Percentiles rank a stretch among this genome's conserved stretches.
Conservation (phyloP, 2,113 vertebrate species). For the Urocolius indicus region DNA sequence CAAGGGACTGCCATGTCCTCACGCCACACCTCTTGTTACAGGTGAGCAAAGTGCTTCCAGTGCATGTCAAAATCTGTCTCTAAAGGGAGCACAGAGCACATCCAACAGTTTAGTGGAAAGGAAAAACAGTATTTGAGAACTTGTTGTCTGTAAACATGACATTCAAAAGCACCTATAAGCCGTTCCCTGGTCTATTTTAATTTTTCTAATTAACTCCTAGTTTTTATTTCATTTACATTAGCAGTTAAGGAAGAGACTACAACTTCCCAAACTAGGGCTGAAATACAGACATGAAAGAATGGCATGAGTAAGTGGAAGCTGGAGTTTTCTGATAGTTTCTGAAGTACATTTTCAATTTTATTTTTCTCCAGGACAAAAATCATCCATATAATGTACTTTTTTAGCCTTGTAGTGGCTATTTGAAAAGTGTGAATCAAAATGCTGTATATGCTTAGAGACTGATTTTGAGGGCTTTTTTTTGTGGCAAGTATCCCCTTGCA, state of each 20-base stretch:
- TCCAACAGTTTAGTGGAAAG: neutral
- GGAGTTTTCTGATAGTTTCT: neutral
- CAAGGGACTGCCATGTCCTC: neutral
- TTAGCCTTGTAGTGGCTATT: neutral
- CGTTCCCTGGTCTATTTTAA: neutral
- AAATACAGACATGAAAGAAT: neutral
- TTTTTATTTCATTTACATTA: neutral
- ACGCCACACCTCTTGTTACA: neutral
- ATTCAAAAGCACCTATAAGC: neutral
- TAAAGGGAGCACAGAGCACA: neutral
- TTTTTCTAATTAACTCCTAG: neutral
- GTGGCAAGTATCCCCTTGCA: slow-evolving; percentile 9
- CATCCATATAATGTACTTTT: neutral
- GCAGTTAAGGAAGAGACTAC: neutral
- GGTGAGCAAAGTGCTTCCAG: neutral
- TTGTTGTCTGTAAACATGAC: neutral
- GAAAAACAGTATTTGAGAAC: neutral
- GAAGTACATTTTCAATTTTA: neutral
- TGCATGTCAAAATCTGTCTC: neutral
- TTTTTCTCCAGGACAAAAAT: neutral
- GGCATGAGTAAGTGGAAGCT: neutral
- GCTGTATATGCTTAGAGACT: neutral
- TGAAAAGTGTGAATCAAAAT: slow-evolving; percentile 14
- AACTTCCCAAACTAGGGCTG: slow-evolving; percentile 5
- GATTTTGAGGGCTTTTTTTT: neutral